Evolutionary conservation across 2,888 invertebrate genomes (phyloP).

Genomic region (Ornithoptera alexandrae): DNA sequence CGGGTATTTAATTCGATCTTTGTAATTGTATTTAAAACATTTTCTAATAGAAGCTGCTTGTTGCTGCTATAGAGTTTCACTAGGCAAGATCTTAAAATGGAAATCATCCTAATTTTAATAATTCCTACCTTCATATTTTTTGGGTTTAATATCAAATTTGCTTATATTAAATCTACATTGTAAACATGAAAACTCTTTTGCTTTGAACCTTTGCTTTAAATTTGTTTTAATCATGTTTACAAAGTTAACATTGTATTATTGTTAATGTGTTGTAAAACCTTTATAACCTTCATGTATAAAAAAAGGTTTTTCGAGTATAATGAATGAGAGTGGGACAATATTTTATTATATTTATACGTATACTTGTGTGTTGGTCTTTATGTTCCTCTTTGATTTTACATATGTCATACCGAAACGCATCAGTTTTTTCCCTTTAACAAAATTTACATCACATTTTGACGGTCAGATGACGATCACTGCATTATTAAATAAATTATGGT

Average conservation of each 20-base stretch:
- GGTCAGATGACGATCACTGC: background rate
- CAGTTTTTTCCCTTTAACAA: conserved; percentile 1
- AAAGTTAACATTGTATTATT: background rate
- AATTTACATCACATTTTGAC: conserved; percentile 10
- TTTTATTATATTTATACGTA: background rate
- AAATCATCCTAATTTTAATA: too few species aligned
- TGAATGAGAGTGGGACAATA: background rate
- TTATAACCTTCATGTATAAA: background rate
- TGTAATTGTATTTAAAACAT: too few species aligned
- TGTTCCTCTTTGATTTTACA: conserved; percentile 2
- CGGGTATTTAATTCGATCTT: too few species aligned
- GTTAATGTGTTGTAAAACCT: background rate
- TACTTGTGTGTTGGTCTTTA: conserved; percentile 3
- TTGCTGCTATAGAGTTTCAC: too few species aligned
- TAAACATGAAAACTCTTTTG: background rate
- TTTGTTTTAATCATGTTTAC: background rate
- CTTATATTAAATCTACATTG: background rate
- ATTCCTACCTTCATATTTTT: too few species aligned
- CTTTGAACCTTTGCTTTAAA: background rate
- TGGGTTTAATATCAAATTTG: too few species aligned
- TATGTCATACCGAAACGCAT: conserved; percentile 6
- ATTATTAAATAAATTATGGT: too few species aligned
- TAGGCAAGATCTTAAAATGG: too few species aligned
- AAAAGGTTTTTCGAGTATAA: background rate
- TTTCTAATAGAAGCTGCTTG: too few species aligned